phyloP scores from a whole-genome alignment of 2,797 vertebrate genomes.

The Acrocephalus scirpaceus region DNA sequence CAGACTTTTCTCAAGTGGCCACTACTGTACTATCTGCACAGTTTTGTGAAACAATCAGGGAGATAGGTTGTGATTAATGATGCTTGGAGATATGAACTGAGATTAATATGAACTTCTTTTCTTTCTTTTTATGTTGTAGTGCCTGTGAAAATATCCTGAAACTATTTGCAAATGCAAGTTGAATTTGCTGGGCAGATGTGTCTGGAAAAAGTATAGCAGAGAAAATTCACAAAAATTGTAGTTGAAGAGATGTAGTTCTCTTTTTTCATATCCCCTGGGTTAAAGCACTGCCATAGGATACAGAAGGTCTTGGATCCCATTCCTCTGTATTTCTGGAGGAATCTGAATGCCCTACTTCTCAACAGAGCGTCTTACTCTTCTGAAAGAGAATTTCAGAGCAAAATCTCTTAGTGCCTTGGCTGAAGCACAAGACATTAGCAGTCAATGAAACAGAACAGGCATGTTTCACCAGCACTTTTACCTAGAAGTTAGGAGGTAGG shows the following conservation, averaged over 20 bases:
- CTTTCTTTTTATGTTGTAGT: background rate
- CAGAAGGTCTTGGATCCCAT: background rate
- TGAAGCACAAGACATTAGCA: background rate
- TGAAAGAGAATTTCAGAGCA: background rate
- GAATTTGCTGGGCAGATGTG: background rate
- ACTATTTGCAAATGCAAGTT: slow-evolving; percentile 14
- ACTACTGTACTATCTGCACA: background rate
- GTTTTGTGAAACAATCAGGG: background rate
- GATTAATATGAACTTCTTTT: background rate
- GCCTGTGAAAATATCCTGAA: slow-evolving; percentile 19
- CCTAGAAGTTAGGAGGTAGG: background rate
- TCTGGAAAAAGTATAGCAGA: background rate
- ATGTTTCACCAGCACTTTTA: background rate
- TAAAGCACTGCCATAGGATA: background rate
- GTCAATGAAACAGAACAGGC: background rate
- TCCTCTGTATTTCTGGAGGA: background rate
- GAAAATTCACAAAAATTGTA: background rate
- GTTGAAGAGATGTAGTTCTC: background rate
- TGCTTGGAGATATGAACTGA: background rate
- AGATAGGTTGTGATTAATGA: background rate
- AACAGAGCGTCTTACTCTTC: background rate
- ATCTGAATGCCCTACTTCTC: background rate
- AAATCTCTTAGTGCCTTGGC: background rate
- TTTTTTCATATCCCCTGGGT: background rate
- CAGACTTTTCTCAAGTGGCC: background rate